A percentile compares a stretch with the other conserved stretches of the same genome.
phyloP scores from a whole-genome alignment of 2,797 vertebrate species.

The Sebastes nivosus region DNA sequence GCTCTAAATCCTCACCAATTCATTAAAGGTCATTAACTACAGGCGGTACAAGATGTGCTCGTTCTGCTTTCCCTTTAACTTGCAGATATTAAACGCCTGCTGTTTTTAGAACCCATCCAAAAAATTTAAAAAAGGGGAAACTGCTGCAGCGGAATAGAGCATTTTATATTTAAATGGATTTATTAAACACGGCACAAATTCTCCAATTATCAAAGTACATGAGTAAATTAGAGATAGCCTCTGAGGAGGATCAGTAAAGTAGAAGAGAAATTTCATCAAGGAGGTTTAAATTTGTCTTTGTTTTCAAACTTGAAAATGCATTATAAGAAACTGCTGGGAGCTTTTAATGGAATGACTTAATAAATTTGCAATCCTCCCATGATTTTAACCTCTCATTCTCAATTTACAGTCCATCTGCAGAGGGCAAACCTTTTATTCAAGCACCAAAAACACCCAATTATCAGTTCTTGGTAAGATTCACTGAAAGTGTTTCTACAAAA shows the following conservation, averaged over 20 bases:
- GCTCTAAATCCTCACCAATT: conserved; percentile 20
- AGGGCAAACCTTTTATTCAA: conserved; percentile 2
- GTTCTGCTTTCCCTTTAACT: not conserved
- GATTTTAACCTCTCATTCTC: not conserved
- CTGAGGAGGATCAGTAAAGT: not conserved
- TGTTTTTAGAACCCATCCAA: not conserved
- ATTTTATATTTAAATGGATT: not conserved
- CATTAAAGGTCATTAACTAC: conserved; percentile 20
- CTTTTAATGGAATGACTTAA: not conserved
- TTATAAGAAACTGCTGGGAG: not conserved
- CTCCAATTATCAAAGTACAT: conserved; percentile 25
- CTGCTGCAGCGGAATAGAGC: not conserved
- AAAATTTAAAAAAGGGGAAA: not conserved
- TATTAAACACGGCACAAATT: not conserved
- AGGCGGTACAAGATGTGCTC: not conserved
- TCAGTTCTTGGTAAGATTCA: not conserved
- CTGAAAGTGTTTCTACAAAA: not conserved
- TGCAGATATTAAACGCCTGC: conserved; percentile 7
- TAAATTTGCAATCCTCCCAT: not conserved
- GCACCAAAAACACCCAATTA: conserved; percentile 10
- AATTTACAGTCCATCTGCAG: not conserved
- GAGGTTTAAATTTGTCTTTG: not conserved
- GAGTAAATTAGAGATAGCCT: not conserved
- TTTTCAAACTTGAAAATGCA: not conserved
- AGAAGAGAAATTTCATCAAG: conserved; percentile 9